phyloP scores from a whole-genome alignment of 1,140 invertebrate genomes.

The Reticulitermes speratus region DNA sequence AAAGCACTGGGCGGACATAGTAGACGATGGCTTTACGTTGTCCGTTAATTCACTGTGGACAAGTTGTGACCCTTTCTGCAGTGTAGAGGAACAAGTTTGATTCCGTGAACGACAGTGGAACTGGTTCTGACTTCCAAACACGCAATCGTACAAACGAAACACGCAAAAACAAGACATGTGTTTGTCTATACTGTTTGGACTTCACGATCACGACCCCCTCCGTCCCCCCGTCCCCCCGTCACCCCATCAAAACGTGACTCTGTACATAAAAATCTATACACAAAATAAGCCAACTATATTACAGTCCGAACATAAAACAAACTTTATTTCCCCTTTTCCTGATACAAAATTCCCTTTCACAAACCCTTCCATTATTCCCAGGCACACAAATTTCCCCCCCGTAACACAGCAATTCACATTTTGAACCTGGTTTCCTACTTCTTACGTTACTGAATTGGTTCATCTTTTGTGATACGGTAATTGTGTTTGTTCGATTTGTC shows the following conservation, averaged over 20 bases:
- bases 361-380: background rate
- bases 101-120: background rate
- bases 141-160: background rate
- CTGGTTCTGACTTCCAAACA: background rate
- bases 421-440: background rate
- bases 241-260: background rate
- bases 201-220: background rate
- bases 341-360: background rate
- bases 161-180: background rate
- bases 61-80: background rate
- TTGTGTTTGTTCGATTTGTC: background rate
- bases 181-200: conserved; percentile 1
- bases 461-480: background rate
- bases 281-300: background rate
- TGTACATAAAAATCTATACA: background rate
- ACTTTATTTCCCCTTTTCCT: background rate
- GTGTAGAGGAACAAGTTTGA: background rate
- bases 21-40: no score
- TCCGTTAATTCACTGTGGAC: no score
- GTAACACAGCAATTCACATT: conserved; percentile 5
- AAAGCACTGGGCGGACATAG: no score
- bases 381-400: background rate
- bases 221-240: background rate
- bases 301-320: background rate
- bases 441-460: background rate